Evolutionary conservation across 2,888 invertebrate species (phyloP).

Genomic region (Nemotelus nigrinus): DNA sequence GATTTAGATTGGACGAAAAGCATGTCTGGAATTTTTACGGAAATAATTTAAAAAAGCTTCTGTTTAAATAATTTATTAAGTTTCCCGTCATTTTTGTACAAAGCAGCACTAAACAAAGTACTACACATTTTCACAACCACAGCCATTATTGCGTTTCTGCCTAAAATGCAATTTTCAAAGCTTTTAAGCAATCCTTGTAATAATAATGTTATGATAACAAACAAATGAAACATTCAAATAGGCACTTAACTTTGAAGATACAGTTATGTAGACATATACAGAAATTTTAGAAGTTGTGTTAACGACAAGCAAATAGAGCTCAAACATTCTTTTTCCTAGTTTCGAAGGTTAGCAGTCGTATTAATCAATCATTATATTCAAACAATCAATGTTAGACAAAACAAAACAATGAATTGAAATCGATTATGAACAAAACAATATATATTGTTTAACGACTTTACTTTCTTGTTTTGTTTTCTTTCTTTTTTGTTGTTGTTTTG

Average conservation of each 20-base stretch:
- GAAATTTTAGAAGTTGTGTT: constrained; percentile 6
- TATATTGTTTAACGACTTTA: too few species aligned
- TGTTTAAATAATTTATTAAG: too few species aligned
- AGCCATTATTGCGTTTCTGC: too few species aligned
- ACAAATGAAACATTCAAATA: constrained; percentile 34
- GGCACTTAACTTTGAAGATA: constrained; percentile 6
- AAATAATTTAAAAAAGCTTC: too few species aligned
- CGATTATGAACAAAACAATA: not conserved
- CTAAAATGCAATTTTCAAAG: not conserved
- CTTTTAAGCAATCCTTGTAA: constrained; percentile 42
- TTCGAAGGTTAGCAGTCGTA: not conserved
- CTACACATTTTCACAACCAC: too few species aligned
- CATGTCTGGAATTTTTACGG: too few species aligned
- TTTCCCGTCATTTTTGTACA: too few species aligned
- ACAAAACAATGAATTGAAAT: constrained; percentile 28
- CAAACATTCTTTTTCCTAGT: constrained; percentile 49
- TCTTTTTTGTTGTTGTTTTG: constrained; percentile 31
- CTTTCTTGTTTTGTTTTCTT: constrained; percentile 38
- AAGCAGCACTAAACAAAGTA: too few species aligned
- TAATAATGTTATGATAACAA: not conserved
- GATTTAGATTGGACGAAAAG: too few species aligned
- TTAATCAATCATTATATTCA: constrained; percentile 20
- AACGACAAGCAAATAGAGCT: constrained; percentile 52
- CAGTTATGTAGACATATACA: constrained; percentile 6
- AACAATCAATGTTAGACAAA: constrained; percentile 28